Base-by-base conservation (phyloP, 2,113 vertebrate genomes). In the Spizaetus ornatus region DNA sequence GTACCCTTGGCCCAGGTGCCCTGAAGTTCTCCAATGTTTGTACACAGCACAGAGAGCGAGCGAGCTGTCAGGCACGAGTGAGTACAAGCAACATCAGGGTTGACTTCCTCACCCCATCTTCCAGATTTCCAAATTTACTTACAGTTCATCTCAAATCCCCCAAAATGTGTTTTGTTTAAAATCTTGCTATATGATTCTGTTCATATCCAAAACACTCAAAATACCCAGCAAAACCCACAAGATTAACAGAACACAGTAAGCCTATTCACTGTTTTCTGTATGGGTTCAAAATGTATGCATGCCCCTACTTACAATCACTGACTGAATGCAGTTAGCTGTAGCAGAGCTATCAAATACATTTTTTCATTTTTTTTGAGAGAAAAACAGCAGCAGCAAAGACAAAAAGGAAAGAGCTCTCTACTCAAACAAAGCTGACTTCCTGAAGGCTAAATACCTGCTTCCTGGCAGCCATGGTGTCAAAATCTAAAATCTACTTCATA, bases 41-140 rank as follows among this genome's bases (percentile, higher is more conserved):
- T 6, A 88, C 23, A 47, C 0, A 3, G 48, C 78, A 52, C n/a
- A 27, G 38, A 31, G 29, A 55, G 29, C 74, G 4, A 73, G 11
- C 3, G 12, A 5, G 32, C 18, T 42, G 36, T 50, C 9, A 15
- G 31, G 26, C 53, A 43, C 2, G 0, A 19, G 21, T 0, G 2
- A 77, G 9, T 9, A 10, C 16, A 43, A 55, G 29, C 26, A 80
- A 55, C 6, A 56, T 7, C 16, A 6, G 38, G 36, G 29, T 71
- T 4, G 0, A 36, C 17, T 29, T 77, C 52, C 32, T 78, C 31
- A 52, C 6, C 16, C 12, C 26, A 52, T 8, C 31, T 81, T 77
- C 12, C 59, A 72, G 34, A 34, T 58, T 32, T 66, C 66, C 32
- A 17, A 58, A 45, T 32, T 18, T 36, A 17, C n/a, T 66, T 48